Evolutionary conservation across 2,797 vertebrate genomes (phyloP), one percentile per base, ranked within the genome.

Genomic region (Rhinophrynus dorsalis): DNA sequence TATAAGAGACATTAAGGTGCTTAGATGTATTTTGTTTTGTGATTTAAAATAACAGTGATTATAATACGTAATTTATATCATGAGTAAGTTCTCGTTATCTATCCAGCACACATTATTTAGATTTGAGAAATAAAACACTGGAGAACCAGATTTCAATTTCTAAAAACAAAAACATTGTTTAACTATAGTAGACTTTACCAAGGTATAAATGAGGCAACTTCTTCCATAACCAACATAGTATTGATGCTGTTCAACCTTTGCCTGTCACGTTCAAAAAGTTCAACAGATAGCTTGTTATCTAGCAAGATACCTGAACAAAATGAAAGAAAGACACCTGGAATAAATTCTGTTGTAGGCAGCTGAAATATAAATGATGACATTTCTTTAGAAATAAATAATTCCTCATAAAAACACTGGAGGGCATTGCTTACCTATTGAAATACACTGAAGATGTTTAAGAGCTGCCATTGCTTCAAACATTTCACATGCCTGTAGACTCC

Each of bases 401-500:
- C 15, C 9, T 9, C 42, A 45, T 18, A 1, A n/a, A 21, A 18
- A 45, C 15, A 5, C 3, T 45, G 6, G 5, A 21, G 5, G 13
- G n/a, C n/a, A n/a, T 6, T 57, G 60, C 84, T 86, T 83, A 91
- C 90, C 84, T 66, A 84, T 75, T 74, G 89, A 57, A 45, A 78
- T 83, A 78, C 89, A 91, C 7, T 77, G 82, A 82, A 94, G 78
- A 58, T 86, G 79, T 74, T 93, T 94, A 59, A 90, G 79, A 68
- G 86, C 80, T 75, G 87, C 86, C 35, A 95, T 79, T 75, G 88
- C 81, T 84, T 90, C 80, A 82, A 98, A 94, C 65, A 86, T 86
- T 63, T 81, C 44, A 18, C 81, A 91, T 75, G 92, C 91, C 66
- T 84, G 58, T 18, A 79, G 80, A 47, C 78, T 90, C 96, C 96